Base-by-base conservation (phyloP, 1,140 invertebrate genomes). In the Drosophila hydei region DNA sequence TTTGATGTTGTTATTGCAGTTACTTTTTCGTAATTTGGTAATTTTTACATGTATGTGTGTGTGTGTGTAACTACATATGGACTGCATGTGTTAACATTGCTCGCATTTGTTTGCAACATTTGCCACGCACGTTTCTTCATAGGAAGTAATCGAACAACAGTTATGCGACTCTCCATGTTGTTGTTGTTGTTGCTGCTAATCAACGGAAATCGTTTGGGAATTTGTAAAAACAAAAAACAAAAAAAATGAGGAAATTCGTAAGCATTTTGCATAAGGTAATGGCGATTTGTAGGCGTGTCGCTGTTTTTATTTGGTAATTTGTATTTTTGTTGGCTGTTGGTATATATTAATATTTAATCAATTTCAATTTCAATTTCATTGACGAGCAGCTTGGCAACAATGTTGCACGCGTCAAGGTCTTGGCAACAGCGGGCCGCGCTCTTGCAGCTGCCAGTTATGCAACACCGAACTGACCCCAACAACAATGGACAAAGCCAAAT, bases 51-150 rank as follows among this genome's bases (percentile, higher is more conserved):
- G 40, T 23, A 33, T 25, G n/a, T 36, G 12, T 23, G 30, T 42
- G 19, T 27, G 21, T 61, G 27, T 61, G 12, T 23, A 54, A 27
- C 30, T 14, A 30, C 54, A 47, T 40, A 30, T 71, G 19, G 25
- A 60, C 25, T 19, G 7, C 27, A 48, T 79, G 69, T 77, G 64
- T 56, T 64, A 65, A 68, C 75, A 84, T 79, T 79, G 80, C 77
- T 79, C 77, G 77, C 76, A 67, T 85, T 79, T 74, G 63, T 79
- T 33, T 85, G 69, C 80, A 74, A 87, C 80, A 85, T 77, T 72
- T 25, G 42, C 54, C 59, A 71, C 72, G 59, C 72, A 62, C 43
- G 51, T 72, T 75, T 74, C 55, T 70, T 65, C 50, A 40, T 64
- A 81, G 79, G 79, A 84, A 84, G 79, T 84, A 84, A 73, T 84